Percentiles rank a stretch among this genome's conserved stretches.
Conservation (phyloP, 2,113 vertebrate genomes). For the Nannospalax galili region DNA sequence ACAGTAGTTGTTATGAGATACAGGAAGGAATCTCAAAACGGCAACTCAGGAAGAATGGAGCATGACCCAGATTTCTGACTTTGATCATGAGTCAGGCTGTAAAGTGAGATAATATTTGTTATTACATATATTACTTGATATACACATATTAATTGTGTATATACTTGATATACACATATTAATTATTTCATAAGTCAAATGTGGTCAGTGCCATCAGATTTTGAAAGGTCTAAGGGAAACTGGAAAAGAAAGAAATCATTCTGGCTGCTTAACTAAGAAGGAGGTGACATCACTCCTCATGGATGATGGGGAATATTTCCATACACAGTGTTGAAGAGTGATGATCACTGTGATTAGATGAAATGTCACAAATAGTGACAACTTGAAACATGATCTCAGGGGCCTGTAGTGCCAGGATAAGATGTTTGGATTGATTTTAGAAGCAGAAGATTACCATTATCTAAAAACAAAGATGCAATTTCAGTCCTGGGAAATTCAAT, state of each 20-base stretch:
- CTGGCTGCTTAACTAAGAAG: neutral
- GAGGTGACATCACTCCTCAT: neutral
- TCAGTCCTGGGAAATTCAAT: neutral
- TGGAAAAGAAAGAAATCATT: neutral
- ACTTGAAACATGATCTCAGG: neutral
- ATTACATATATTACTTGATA: too few species aligned
- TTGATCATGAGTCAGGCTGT: too few species aligned
- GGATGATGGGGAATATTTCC: neutral
- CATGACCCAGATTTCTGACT: neutral
- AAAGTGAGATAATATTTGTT: too few species aligned
- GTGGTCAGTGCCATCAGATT: neutral
- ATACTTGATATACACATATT: neutral
- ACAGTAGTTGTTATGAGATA: neutral
- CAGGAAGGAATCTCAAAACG: neutral
- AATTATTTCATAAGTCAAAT: neutral
- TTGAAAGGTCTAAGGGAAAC: neutral
- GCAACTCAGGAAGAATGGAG: neutral
- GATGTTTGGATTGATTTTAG: neutral
- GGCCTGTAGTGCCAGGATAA: neutral
- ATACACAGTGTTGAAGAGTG: accelerated
- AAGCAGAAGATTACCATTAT: neutral
- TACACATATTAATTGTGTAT: too few species aligned
- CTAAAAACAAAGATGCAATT: neutral
- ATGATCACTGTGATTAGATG: neutral
- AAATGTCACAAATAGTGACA: neutral